These are phyloP conservation scores for Masticophis lateralis DNA, from an alignment of 2,797 vertebrate species.

Conservation along the genomic window DNA sequence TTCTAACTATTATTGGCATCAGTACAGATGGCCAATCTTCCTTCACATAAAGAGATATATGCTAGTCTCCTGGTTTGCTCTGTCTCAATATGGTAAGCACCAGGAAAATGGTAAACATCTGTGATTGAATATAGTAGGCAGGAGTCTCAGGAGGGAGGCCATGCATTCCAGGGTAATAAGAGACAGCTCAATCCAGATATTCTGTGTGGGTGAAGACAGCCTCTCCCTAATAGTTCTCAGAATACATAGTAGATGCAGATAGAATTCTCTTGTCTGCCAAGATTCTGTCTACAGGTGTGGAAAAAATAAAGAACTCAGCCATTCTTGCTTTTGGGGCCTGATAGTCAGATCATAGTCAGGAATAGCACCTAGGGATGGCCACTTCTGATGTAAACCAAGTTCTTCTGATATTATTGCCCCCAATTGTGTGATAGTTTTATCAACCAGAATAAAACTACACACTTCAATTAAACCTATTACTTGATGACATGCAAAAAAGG, in stretches of 20 bases:
- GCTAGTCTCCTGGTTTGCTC: neutral
- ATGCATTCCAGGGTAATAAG: neutral
- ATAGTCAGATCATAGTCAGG: neutral
- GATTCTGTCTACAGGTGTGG: neutral
- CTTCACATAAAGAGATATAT: neutral
- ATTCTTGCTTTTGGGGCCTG: neutral
- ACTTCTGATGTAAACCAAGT: neutral
- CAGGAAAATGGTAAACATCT: neutral
- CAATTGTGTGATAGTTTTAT: neutral
- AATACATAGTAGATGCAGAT: neutral
- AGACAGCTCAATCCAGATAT: neutral
- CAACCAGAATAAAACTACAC: neutral
- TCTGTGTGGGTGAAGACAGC: neutral
- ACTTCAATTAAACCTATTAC: neutral
- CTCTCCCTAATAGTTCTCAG: neutral
- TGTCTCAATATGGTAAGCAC: neutral
- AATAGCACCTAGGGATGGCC: neutral
- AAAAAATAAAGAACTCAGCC: neutral
- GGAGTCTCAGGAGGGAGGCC: neutral
- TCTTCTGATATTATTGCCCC: neutral
- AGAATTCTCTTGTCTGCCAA: neutral
- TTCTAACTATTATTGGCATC: conserved; percentile 20
- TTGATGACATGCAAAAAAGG: neutral
- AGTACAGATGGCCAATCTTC: conserved; percentile 18
- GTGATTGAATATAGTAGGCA: neutral